Conservation (phyloP, 2,888 invertebrate genomes). For the Megaustenia siamemsis region DNA sequence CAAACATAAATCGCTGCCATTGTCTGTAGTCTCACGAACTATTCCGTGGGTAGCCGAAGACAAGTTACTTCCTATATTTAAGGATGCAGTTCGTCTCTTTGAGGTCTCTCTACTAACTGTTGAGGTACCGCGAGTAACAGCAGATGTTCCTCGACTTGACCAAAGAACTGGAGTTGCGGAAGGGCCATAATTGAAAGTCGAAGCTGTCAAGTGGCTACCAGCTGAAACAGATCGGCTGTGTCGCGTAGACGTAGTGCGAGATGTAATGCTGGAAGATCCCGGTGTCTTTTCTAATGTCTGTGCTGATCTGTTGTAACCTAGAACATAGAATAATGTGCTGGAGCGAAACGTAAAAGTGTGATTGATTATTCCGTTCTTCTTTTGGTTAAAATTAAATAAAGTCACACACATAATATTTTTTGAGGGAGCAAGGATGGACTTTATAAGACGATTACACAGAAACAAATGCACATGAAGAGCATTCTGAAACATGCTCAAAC, state of each 20-base stretch:
- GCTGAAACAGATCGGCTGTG: neutral
- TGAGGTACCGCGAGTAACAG: neutral
- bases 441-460: no score
- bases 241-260: neutral
- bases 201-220: neutral
- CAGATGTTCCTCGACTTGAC: neutral
- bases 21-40: neutral
- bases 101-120: conserved; percentile 16
- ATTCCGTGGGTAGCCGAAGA: neutral
- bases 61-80: neutral
- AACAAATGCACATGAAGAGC: no score
- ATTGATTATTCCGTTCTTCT: no score
- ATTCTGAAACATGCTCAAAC: no score
- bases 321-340: neutral
- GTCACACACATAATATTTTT: no score
- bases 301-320: neutral
- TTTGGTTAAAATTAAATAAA: no score
- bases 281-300: neutral
- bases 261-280: conserved; percentile 6
- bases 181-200: neutral
- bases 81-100: neutral
- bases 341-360: no score
- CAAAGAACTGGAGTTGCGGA: no score
- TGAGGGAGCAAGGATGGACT: no score
- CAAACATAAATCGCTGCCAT: neutral